Evolutionary conservation across 2,113 vertebrate genomes (phyloP).

Genomic region (Agapornis roseicollis): DNA sequence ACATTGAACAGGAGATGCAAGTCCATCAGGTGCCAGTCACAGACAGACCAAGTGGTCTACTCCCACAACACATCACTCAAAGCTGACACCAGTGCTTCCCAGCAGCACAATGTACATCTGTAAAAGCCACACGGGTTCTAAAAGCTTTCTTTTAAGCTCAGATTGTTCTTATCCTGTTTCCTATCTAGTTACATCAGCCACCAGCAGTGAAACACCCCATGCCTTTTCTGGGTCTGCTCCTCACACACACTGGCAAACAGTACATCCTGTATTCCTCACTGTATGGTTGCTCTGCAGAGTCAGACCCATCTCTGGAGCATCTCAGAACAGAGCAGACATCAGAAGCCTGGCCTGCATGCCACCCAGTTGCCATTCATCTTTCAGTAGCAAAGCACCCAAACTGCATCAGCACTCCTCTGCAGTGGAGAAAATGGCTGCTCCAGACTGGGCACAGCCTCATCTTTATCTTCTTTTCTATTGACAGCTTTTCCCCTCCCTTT

Average conservation of each 20-base stretch:
- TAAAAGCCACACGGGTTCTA: not conserved
- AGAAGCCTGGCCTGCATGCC: not conserved
- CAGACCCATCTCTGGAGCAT: accelerated
- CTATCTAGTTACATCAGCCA: not conserved
- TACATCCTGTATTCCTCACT: not conserved
- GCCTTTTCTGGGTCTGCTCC: too few species aligned
- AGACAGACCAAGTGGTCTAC: accelerated
- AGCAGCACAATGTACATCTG: accelerated
- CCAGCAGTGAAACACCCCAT: not conserved
- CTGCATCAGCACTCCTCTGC: not conserved
- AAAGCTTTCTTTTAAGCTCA: not conserved
- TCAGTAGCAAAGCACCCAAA: accelerated
- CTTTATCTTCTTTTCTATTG: not conserved
- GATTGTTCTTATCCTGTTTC: not conserved
- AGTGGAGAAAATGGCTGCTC: not conserved
- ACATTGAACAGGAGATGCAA: not conserved
- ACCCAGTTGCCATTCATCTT: accelerated
- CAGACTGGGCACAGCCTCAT: not conserved
- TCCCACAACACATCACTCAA: not conserved
- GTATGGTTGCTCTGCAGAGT: accelerated
- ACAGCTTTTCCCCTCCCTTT: not conserved
- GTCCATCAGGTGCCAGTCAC: not conserved
- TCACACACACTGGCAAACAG: too few species aligned
- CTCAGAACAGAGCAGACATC: too few species aligned
- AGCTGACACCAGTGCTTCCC: not conserved